Percentiles rank a stretch among this genome's conserved stretches.
phyloP scores from a whole-genome alignment of 92 coral and sea anemone species.

The Phenganax stokvisi region DNA sequence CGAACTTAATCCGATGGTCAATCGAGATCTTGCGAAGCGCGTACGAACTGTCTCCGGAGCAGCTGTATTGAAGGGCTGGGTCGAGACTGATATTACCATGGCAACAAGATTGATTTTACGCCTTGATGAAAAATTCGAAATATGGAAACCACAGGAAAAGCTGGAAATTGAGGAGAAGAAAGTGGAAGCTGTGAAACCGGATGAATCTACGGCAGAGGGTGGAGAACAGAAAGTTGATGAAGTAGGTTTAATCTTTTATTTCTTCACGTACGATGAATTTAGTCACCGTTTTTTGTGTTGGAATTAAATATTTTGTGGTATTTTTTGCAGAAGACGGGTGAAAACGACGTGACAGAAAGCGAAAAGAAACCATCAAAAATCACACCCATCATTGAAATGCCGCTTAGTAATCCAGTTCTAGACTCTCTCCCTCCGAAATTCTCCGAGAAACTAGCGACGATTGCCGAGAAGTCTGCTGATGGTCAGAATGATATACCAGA shows the following conservation, averaged over 20 bases:
- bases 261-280: too few species aligned
- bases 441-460: slow-evolving; percentile 65
- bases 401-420: slow-evolving; percentile 75
- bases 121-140: slow-evolving; percentile 64
- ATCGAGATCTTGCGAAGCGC: slow-evolving; percentile 92
- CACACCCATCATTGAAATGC: slow-evolving; percentile 45
- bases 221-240: slow-evolving; percentile 65
- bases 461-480: neutral
- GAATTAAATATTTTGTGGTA: too few species aligned
- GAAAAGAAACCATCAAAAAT: slow-evolving; percentile 45
- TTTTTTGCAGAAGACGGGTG: neutral
- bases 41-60: slow-evolving; percentile 79
- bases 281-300: too few species aligned
- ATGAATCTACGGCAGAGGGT: slow-evolving; percentile 57
- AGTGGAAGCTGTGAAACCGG: slow-evolving; percentile 60
- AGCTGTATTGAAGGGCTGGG: slow-evolving; percentile 70
- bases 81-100: slow-evolving; percentile 74
- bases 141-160: slow-evolving; percentile 38
- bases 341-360: slow-evolving; percentile 37
- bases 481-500: neutral
- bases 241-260: neutral
- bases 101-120: slow-evolving; percentile 72
- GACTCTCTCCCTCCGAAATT: slow-evolving; percentile 79
- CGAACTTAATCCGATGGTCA: slow-evolving; percentile 84
- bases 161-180: slow-evolving; percentile 15